Conservation (phyloP, 2,888 invertebrate species). For the Idaea dimidiata region DNA sequence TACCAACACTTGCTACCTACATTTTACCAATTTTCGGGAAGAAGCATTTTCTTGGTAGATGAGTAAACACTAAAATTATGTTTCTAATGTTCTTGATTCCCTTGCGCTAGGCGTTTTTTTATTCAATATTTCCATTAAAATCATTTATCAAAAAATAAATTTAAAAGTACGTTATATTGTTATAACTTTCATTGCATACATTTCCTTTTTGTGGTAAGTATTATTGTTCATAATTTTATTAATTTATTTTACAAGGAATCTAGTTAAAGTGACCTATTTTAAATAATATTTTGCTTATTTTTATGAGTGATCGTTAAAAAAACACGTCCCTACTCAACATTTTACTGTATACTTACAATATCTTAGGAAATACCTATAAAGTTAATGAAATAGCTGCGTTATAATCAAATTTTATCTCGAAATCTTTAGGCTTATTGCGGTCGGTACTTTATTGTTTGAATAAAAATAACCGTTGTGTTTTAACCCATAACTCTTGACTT, state of each 20-base stretch:
- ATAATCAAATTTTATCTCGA: neutral
- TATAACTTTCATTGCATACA: no score
- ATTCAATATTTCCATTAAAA: no score
- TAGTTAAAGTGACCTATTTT: no score
- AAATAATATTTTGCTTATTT: neutral
- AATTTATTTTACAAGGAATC: no score
- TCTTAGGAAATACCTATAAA: neutral
- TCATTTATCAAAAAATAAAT: no score
- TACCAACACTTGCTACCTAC: constrained; percentile 12
- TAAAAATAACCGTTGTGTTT: neutral
- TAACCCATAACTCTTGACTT: neutral
- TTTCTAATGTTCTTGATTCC: neutral
- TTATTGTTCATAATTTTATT: no score
- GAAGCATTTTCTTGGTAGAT: constrained; percentile 8
- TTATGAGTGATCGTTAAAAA: neutral
- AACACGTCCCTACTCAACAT: neutral
- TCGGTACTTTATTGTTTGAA: neutral
- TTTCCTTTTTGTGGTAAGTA: no score
- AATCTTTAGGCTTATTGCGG: constrained; percentile 1
- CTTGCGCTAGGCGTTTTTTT: neutral
- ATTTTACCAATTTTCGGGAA: constrained; percentile 19
- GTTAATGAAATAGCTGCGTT: neutral
- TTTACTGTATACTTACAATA: neutral
- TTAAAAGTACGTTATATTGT: no score
- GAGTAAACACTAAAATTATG: neutral